A percentile compares a stretch with the other conserved stretches of the same genome.
These are phyloP conservation scores for Hemiprocne comata DNA, from an alignment of 2,113 vertebrate species.

Conservation along the genomic window DNA sequence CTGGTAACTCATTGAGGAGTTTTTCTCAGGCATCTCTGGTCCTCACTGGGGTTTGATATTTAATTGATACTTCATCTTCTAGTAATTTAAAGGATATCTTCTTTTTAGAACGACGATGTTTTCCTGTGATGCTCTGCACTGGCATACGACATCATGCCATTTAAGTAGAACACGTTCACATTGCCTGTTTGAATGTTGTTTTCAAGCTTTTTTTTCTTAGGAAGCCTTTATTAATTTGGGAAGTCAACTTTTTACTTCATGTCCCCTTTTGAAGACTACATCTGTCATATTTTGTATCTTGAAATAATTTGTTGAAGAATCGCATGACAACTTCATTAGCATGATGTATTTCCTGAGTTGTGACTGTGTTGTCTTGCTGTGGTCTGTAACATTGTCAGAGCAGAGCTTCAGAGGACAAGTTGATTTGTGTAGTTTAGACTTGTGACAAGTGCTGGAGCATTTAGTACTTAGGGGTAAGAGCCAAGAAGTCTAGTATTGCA, in stretches of 20 bases:
- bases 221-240: not conserved
- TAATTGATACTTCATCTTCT: not conserved
- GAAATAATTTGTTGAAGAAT: not conserved
- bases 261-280: not conserved
- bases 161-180: not conserved
- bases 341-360: not conserved
- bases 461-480: not conserved
- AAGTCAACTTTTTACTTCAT: not conserved
- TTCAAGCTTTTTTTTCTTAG: not conserved
- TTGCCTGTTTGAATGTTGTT: not conserved
- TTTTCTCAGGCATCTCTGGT: not conserved
- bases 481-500: not conserved
- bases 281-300: not conserved
- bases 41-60: not conserved
- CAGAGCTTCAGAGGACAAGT: not conserved
- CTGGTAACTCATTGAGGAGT: not conserved
- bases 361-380: not conserved
- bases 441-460: not conserved
- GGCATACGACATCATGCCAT: not conserved
- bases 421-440: not conserved
- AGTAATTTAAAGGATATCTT: not conserved
- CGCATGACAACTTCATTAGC: not conserved
- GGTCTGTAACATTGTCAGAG: not conserved
- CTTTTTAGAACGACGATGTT: not conserved
- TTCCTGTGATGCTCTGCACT: not conserved